A percentile compares a stretch with the other conserved stretches of the same genome.
phyloP scores from a whole-genome alignment of 2,113 vertebrate genomes.

The Phylloscopus trochilus region DNA sequence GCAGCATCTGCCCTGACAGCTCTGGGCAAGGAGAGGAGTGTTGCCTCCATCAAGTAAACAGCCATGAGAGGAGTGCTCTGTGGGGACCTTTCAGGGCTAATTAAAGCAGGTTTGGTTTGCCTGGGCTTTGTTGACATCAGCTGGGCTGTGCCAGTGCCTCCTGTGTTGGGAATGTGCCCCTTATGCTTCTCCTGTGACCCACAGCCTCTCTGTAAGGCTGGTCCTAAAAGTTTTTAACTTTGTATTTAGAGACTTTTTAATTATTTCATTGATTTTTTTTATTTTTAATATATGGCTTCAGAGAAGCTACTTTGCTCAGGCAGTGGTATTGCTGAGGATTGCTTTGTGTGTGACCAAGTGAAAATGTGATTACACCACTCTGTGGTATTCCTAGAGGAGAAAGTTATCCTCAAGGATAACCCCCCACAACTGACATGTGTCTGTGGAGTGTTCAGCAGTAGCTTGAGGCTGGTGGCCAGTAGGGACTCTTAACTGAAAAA shows the following conservation, averaged over 20 bases:
- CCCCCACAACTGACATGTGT: not conserved
- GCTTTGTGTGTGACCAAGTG: not conserved
- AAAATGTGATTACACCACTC: not conserved
- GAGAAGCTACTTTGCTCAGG: not conserved
- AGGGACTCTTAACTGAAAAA: not conserved
- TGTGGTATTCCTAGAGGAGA: not conserved
- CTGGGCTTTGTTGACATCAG: not conserved
- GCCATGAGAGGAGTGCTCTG: not conserved
- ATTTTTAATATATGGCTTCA: not conserved
- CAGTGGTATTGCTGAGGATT: not conserved
- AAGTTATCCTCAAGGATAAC: not conserved
- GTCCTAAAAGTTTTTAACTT: not conserved
- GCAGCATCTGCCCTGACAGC: not conserved
- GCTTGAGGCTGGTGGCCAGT: not conserved
- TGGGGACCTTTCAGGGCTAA: not conserved
- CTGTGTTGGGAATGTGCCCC: not conserved
- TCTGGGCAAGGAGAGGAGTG: not conserved
- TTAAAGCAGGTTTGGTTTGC: constrained; percentile 1
- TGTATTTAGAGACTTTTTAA: not conserved
- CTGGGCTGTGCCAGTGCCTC: not conserved
- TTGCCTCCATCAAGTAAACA: not conserved
- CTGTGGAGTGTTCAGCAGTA: not conserved
- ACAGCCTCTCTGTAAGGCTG: not conserved
- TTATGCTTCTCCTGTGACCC: not conserved
- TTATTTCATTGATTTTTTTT: not conserved